These are phyloP conservation scores for Sakesphorus luctuosus DNA, from an alignment of 2,113 vertebrate species.

Conservation along the genomic window DNA sequence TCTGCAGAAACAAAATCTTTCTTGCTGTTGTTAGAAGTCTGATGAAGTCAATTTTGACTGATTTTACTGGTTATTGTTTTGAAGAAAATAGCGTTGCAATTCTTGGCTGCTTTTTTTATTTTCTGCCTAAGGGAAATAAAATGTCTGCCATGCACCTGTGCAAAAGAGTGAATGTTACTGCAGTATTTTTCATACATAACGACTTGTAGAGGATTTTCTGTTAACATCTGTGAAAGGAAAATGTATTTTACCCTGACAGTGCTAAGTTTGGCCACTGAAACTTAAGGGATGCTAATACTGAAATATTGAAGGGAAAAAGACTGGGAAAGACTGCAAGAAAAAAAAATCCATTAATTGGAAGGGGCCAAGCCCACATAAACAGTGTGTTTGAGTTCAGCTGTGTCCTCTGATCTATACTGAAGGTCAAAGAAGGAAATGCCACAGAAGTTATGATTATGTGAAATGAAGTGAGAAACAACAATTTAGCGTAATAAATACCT, in stretches of 20 bases:
- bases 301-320: conserved; percentile 8
- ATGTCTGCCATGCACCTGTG: not conserved
- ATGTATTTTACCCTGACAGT: not conserved
- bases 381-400: conserved; percentile 56
- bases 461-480: conserved; percentile 78
- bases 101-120: not conserved
- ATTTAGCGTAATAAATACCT: conserved; percentile 73
- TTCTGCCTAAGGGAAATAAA: not conserved
- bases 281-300: not conserved
- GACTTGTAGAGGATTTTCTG: not conserved
- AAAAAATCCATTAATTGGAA: conserved; percentile 51
- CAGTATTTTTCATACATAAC: not conserved
- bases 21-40: not conserved
- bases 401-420: conserved; percentile 73
- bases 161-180: not conserved
- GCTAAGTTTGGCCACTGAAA: not conserved
- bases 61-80: not conserved
- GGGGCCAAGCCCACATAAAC: conserved; percentile 54
- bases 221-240: not conserved
- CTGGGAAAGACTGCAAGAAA: not conserved
- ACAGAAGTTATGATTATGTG: conserved; percentile 76
- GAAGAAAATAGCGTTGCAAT: not conserved
- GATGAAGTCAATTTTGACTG: not conserved
- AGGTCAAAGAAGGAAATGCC: conserved; percentile 73
- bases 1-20: not conserved